These are phyloP conservation scores for Phrynosoma platyrhinos DNA, from an alignment of 2,113 vertebrate species.

Conservation along the genomic window DNA sequence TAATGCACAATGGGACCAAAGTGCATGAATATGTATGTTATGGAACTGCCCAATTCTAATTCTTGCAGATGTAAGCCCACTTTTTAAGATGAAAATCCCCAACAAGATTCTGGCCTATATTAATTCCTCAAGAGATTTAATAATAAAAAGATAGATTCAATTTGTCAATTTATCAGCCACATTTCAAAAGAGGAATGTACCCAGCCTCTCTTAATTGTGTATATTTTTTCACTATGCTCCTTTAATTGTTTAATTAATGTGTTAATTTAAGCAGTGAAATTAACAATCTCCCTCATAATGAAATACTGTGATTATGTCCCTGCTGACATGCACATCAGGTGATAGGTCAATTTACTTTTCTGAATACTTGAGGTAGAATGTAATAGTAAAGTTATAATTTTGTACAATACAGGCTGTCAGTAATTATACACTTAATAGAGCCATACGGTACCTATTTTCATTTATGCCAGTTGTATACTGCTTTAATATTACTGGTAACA, in stretches of 20 bases:
- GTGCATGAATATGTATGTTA: no score
- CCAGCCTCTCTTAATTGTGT: slow-evolving; percentile 46
- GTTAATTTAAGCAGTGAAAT: slow-evolving; percentile 3
- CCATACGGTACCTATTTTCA: slow-evolving; percentile 33
- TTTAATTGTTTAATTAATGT: slow-evolving; percentile 60
- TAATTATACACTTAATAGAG: background rate
- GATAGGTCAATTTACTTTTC: slow-evolving; percentile 44
- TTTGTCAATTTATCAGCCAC: background rate
- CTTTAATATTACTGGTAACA: slow-evolving; percentile 39
- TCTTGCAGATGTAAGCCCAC: no score
- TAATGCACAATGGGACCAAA: no score
- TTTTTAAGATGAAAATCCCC: no score
- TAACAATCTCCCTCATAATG: slow-evolving; percentile 16
- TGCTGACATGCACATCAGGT: slow-evolving; percentile 33
- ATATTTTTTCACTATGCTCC: slow-evolving; percentile 43
- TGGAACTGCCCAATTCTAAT: no score
- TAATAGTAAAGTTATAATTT: slow-evolving; percentile 24
- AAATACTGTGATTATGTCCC: slow-evolving; percentile 45
- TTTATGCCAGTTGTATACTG: background rate
- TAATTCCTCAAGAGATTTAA: slow-evolving; percentile 13
- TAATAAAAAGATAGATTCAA: background rate
- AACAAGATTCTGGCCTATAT: background rate
- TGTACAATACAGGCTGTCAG: slow-evolving; percentile 16
- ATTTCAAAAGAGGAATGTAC: slow-evolving; percentile 54
- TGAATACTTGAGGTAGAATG: slow-evolving; percentile 31